Base-by-base conservation (phyloP, 1,140 invertebrate genomes). In the Drosophila tani region DNA sequence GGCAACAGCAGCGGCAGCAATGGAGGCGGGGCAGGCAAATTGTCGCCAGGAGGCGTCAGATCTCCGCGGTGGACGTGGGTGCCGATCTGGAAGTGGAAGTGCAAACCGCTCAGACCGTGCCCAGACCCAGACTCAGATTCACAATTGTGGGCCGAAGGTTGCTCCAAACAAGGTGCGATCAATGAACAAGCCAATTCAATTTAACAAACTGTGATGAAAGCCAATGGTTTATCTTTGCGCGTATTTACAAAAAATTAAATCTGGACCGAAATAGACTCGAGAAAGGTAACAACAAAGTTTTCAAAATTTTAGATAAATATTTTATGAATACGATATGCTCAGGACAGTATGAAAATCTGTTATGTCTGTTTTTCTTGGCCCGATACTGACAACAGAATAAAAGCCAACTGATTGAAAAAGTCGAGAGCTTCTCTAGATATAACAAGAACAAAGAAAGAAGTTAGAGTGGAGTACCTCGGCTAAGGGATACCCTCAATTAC, bases 141-240 rank as follows among this genome's bases (percentile, higher is more conserved):
- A 55, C 51, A 60, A 53, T 47, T 62, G 82, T 74, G 69, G 69
- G 62, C 53, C 50, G 82, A 75, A 46, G 79, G 66, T 57, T 24
- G 24, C 79, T 66, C 83, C 83, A 78, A 88, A 87, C 80, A 87
- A 67, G 84, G 83, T 3, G 47, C 40, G 65, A 60, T 87, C 83
- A 87, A 88, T 83, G 77, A 71, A 38, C 80, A 87, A 80, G 66
- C 49, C 68, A 83, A 87, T 78, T 77, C 62, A 87, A 88, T 78
- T 62, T 47, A 55, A 64, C 14, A 1, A 45, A 43, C 17, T 41
- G 24, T 32, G 57, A 76, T 77, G 29, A 67, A 50, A 50, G 35
- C 12, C 12, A 11, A 67, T 7, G 4, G 5, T 45, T 24, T 24
- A 40, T 66, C 17, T 60, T 3, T 27, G 1, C 14, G 29, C 17